These are phyloP conservation scores for Podargus strigoides DNA, from an alignment of 2,797 vertebrate genomes.

Conservation along the genomic window DNA sequence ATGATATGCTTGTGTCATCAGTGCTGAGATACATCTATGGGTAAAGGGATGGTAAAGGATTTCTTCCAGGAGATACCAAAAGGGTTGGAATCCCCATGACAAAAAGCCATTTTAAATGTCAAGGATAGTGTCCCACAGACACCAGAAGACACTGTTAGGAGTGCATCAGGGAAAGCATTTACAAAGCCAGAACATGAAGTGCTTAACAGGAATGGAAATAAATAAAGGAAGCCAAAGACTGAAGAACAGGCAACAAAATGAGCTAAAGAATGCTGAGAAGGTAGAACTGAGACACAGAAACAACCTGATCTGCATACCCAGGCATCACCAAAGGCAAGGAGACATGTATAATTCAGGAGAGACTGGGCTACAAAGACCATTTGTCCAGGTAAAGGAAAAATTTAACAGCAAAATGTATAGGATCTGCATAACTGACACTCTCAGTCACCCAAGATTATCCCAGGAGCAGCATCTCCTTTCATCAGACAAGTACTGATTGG, in stretches of 20 bases:
- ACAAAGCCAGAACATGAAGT: accelerated
- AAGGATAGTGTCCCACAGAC: not conserved
- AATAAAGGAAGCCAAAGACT: not conserved
- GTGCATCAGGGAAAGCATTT: accelerated
- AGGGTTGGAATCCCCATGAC: not conserved
- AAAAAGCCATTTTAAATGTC: not conserved
- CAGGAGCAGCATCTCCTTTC: not conserved
- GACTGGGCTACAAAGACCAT: not conserved
- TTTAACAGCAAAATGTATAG: accelerated
- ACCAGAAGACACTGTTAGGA: accelerated
- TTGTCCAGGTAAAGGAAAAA: not conserved
- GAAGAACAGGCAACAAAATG: not conserved
- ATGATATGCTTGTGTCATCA: not conserved
- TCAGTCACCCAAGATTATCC: not conserved
- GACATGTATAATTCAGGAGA: not conserved
- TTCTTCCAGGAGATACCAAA: not conserved
- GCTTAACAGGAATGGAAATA: not conserved
- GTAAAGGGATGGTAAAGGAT: not conserved
- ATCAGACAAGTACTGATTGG: not conserved
- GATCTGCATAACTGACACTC: not conserved
- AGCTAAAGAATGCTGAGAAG: not conserved
- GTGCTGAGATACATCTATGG: accelerated
- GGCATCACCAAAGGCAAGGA: not conserved
- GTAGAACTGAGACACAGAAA: not conserved
- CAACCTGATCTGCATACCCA: not conserved